Evolutionary conservation across 1,140 invertebrate genomes (phyloP), one percentile per base, ranked within the genome.

Genomic region (Aphaenogaster ashmeadi): DNA sequence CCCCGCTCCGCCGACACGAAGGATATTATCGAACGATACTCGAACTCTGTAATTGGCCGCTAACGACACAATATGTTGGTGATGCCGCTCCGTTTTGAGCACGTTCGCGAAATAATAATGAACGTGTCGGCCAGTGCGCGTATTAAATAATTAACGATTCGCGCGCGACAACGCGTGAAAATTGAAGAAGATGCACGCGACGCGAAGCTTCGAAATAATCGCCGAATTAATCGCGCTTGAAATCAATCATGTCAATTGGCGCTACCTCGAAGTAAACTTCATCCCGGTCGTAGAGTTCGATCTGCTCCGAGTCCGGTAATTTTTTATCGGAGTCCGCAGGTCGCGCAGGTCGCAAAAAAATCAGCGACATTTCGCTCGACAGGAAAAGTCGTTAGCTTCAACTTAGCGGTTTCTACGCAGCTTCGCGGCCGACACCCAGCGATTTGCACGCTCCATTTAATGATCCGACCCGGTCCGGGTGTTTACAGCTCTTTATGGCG

Each of bases 11-110:
- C 5, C 80, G 80, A 72, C 36, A 41, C 67, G n/a, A 38, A 62
- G 54, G 33, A 50, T 77, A 85, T 85, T 85, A 85, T 85, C 71
- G 71, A 84, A 27, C 81, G 71, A 77, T 77, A 85, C 44, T 75
- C 81, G 6, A 85, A 85, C 56, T 85, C 44, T 36, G 36, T 64
- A 77, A 85, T 77, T 77, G 81, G 81, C 44, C 33, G 36, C 79
- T 81, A 81, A 81, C 78, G n/a, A 80, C 52, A 71, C 79, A 77
- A 85, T 77, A 44, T 27, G 58, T 27, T 47, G 80, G 2, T 38
- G 80, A 1, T 44, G 52, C 21, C 21, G 21, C 36, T 56, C 47
- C 56, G 50, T 71, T 81, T 69, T 71, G 38, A 71, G 66, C 79
- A 71, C 52, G 50, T 41, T 56, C 64, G 77, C 60, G 8, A 71